A percentile compares a stretch with the other conserved stretches of the same genome.
These are phyloP conservation scores for Microtus montanus DNA, from an alignment of 2,113 vertebrate genomes.

Conservation along the genomic window DNA sequence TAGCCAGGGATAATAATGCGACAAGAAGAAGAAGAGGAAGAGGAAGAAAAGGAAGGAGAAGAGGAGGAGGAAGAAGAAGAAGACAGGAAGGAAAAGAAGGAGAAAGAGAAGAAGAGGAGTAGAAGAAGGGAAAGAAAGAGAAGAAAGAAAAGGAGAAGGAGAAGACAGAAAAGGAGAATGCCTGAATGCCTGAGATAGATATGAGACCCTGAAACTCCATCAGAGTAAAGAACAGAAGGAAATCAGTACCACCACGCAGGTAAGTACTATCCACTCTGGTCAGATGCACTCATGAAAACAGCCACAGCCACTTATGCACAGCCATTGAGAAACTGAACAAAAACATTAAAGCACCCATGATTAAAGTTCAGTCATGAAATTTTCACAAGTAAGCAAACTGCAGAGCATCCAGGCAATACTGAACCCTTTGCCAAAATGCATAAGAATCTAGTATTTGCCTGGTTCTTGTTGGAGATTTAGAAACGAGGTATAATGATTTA, in stretches of 20 bases:
- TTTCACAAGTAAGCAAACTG: background rate
- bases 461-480: background rate
- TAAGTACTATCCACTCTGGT: background rate
- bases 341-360: background rate
- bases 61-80: no score
- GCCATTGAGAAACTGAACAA: background rate
- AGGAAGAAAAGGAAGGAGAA: accelerated
- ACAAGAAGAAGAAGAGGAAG: background rate
- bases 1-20: background rate
- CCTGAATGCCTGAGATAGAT: background rate
- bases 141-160: background rate
- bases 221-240: background rate
- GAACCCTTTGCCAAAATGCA: background rate
- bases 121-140: background rate
- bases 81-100: no score
- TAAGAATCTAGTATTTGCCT: background rate
- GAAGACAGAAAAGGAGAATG: background rate
- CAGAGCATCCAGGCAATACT: background rate
- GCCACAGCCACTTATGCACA: accelerated
- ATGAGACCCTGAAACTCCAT: background rate
- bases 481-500: background rate
- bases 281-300: background rate
- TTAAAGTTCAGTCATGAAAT: background rate
- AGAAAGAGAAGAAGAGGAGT: no score
- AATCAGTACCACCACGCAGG: background rate